Evolutionary conservation across 2,888 invertebrate species (phyloP), one percentile per base, ranked within the genome.

Genomic region (Drosophila bunnanda): DNA sequence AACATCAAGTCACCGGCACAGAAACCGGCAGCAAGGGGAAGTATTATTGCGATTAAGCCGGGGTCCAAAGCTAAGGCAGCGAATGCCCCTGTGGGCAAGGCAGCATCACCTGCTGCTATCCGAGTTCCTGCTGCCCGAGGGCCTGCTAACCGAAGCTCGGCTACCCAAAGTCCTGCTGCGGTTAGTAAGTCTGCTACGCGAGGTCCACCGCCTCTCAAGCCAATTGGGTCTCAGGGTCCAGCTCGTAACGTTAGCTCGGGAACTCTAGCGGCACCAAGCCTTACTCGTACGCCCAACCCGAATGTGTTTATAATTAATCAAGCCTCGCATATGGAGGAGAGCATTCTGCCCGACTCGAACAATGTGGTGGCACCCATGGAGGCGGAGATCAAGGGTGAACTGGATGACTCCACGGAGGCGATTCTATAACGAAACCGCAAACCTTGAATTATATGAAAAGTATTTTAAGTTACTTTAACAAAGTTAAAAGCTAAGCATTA

Each of bases 311-410:
- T 75, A 32, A 55, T 83, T 2, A 81, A 78, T 17, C 87, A 87
- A 13, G 39, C 73, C 4, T n/a, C 69, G 12, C 73, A 69, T 41
- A 50, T 66, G 28, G 82, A 82, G 46, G 82, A 82, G 22, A 65
- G 87, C 52, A 82, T 82, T 3, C 43, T 82, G 52, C 82, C 82
- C 2, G 82, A 82, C 44, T 52, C 58, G 9, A 62, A 41, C 7
- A 39, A 46, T 20, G 10, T 20, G 8, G 22, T 39, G 9, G 20
- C 39, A 38, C 50, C 57, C 7, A 28, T 79, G 39, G 54, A 55
- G 2, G n/a, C 71, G 13, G 87, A 81, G 20, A 87, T 82, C 1
- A 82, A 82, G 39, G 84, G 77, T 15, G 82, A 82, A 36, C 13
- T 87, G 15, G 87, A 82, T 3, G 88, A 82, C 46, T 32, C 53